A percentile compares a stretch with the other conserved stretches of the same genome.
Conservation (phyloP, 2,888 invertebrate species). For the Eudemis profundana region DNA sequence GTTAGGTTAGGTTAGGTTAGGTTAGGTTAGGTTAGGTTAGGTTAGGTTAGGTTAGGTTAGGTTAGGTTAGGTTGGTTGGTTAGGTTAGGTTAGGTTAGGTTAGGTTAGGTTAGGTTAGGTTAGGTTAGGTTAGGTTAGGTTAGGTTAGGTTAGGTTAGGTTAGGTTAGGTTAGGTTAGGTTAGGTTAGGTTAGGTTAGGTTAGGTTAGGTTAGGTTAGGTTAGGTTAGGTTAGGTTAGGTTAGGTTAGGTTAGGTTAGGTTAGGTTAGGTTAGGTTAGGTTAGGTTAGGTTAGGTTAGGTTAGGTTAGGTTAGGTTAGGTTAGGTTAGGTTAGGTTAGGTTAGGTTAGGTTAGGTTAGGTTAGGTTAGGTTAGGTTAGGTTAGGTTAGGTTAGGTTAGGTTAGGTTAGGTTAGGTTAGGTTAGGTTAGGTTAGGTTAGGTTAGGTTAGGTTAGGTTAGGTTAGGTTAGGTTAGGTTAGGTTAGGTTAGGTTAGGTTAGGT, state of each 20-base stretch:
- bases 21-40: slow-evolving; percentile 34
- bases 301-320: slow-evolving; percentile 43
- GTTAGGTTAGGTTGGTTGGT: slow-evolving; percentile 24
- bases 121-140: slow-evolving; percentile 28
- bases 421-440: slow-evolving; percentile 40
- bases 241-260: slow-evolving; percentile 43
- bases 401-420: slow-evolving; percentile 40
- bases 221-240: slow-evolving; percentile 39
- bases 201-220: slow-evolving; percentile 33
- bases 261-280: slow-evolving; percentile 44
- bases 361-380: slow-evolving; percentile 36
- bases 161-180: slow-evolving; percentile 28
- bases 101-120: slow-evolving; percentile 24
- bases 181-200: slow-evolving; percentile 31
- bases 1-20: slow-evolving; percentile 36
- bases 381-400: slow-evolving; percentile 38
- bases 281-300: slow-evolving; percentile 44
- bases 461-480: slow-evolving; percentile 42
- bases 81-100: slow-evolving; percentile 25
- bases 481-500: slow-evolving; percentile 43
- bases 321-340: slow-evolving; percentile 43
- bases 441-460: slow-evolving; percentile 40
- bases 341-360: slow-evolving; percentile 40
- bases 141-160: slow-evolving; percentile 27
- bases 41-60: slow-evolving; percentile 25